Evolutionary conservation across 1,140 invertebrate genomes (phyloP), one percentile per base, ranked within the genome.

Genomic region (Telenomus remus): DNA sequence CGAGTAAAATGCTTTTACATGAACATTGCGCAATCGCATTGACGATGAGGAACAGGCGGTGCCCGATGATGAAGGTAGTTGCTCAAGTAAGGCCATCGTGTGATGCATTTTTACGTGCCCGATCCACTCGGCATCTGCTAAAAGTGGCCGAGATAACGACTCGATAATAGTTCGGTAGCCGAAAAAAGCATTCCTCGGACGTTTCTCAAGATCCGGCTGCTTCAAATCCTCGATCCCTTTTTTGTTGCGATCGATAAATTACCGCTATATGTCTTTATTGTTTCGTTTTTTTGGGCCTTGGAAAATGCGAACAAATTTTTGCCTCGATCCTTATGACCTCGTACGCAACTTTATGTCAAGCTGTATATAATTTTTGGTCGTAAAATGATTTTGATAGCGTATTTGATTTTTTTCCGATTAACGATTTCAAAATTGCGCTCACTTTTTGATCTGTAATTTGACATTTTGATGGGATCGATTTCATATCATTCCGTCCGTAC

Each of bases 1-100:
- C 55, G 56, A 57, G 61, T 63, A 55, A 60, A 60, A 60, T 69
- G 54, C 56, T 69, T 69, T 60, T 69, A 69, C 66, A 56, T 61
- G 55, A 27, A 56, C 42, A 61, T 70, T 70, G 66, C 57, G 57
- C 55, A 63, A 70, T 6, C 44, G 37, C 51, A 63, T 61, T 70
- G 61, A 70, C 57, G 19, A 27, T 27, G 51, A 70, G 37, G 42
- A 60, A 48, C 35, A 56, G 65, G 42, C 65, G 55, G 56, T 56
- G 60, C 56, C 49, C 14, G 65, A 69, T 69, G 65, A 68, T 59
- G 64, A 44, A 54, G 49, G 49, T 35, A 11, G 9, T 14, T 39
- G 46, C 57, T 63, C 60, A 60, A 70, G 60, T 70, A 61, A 70
- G 66, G 9, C 56, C 63, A 54, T 48, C 56, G 56, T 50, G 37